Conservation (phyloP, 2,888 invertebrate genomes). For the Drosophila subsilvestris region DNA sequence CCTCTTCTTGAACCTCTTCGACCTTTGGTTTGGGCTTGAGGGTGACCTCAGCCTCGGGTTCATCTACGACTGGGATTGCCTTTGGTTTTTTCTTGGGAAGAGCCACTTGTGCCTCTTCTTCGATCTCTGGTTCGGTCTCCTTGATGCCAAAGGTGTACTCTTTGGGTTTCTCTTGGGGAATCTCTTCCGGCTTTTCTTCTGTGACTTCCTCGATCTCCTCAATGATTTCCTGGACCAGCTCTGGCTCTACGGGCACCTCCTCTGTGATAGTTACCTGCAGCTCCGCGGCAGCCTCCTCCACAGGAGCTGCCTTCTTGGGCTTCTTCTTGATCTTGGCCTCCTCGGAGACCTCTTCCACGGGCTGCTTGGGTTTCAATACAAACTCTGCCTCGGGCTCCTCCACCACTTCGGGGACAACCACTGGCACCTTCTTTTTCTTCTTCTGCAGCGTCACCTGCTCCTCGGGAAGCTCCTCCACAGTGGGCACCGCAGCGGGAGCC, state of each 20-base stretch:
- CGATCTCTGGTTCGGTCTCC: conserved; percentile 69
- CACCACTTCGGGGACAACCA: conserved; percentile 50
- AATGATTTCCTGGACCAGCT: conserved; percentile 69
- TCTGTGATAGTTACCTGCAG: conserved; percentile 79
- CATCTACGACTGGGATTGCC: conserved; percentile 57
- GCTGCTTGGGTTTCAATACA: conserved; percentile 64
- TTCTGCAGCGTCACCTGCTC: conserved; percentile 55
- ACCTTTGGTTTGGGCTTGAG: conserved; percentile 68
- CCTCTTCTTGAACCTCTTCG: conserved; percentile 72
- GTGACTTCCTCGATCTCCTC: conserved; percentile 68
- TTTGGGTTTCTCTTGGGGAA: conserved; percentile 47
- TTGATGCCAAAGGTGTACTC: conserved; percentile 61
- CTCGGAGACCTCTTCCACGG: conserved; percentile 74
- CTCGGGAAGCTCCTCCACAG: conserved; percentile 54
- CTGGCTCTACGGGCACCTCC: conserved; percentile 63
- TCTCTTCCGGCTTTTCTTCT: conserved; percentile 57
- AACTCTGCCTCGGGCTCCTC: conserved; percentile 81
- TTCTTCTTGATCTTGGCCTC: conserved; percentile 79
- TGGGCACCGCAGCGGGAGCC: conserved; percentile 20
- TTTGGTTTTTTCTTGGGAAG: conserved; percentile 74
- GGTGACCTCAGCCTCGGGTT: conserved; percentile 74
- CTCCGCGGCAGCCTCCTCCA: conserved; percentile 77
- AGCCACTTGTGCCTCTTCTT: conserved; percentile 41
- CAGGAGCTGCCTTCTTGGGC: conserved; percentile 63
- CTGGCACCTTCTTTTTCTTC: conserved; percentile 62